Conservation (phyloP, 1,140 invertebrate species). For the Proales similis region DNA sequence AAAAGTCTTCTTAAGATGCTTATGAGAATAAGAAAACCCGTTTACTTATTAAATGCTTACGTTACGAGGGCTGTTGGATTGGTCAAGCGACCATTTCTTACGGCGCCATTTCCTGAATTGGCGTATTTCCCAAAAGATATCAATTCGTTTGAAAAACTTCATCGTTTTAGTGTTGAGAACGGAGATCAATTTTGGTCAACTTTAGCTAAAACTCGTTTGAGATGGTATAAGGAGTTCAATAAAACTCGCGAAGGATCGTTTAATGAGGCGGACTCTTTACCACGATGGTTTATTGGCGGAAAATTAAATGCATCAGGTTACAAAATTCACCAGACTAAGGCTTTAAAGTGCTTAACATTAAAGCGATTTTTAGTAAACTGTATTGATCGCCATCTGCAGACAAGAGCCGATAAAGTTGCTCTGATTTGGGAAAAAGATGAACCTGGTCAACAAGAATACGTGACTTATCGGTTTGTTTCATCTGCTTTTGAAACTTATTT, state of each 20-base stretch:
- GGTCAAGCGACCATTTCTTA: too few species aligned
- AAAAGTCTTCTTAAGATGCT: too few species aligned
- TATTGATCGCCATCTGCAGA: slow-evolving; percentile 55
- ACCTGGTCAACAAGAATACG: slow-evolving; percentile 51
- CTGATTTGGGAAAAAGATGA: slow-evolving; percentile 59
- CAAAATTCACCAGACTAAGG: neutral
- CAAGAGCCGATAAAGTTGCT: slow-evolving; percentile 51
- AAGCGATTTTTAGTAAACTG: slow-evolving; percentile 54
- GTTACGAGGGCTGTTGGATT: too few species aligned
- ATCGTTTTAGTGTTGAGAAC: slow-evolving; percentile 48
- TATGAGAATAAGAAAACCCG: too few species aligned
- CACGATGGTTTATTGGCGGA: slow-evolving; percentile 51
- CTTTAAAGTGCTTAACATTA: slow-evolving; percentile 16
- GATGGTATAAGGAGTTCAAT: slow-evolving; percentile 54
- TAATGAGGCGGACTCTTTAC: slow-evolving; percentile 45
- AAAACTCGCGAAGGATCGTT: slow-evolving; percentile 52
- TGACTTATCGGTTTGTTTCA: slow-evolving; percentile 51
- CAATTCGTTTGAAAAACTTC: slow-evolving; percentile 42
- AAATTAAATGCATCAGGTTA: slow-evolving; percentile 57
- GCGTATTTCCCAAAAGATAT: neutral
- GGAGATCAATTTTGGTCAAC: slow-evolving; percentile 56
- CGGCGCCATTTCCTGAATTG: neutral
- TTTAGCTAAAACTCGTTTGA: slow-evolving; percentile 49
- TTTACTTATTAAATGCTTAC: too few species aligned
- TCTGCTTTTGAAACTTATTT: neutral